These are phyloP conservation scores for Delia radicum DNA, from an alignment of 1,140 invertebrate genomes.

Conservation along the genomic window DNA sequence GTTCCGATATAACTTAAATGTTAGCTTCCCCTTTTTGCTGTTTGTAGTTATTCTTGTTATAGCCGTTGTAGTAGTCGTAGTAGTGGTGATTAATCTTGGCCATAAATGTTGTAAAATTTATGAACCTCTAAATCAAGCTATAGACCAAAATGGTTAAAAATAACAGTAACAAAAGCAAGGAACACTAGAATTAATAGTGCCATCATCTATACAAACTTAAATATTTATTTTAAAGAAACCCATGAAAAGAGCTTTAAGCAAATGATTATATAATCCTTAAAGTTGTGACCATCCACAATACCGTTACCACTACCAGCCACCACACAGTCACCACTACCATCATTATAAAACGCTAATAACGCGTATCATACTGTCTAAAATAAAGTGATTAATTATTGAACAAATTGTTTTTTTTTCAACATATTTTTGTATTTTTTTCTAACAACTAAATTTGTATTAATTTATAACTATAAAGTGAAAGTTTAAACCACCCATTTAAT, in stretches of 20 bases:
- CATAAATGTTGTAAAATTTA: conserved; percentile 54
- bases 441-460: too few relatives aligned
- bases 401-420: background rate
- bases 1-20: too few relatives aligned
- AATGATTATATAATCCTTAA: conserved; percentile 8
- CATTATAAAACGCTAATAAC: conserved; percentile 9
- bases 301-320: background rate
- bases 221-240: background rate
- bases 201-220: background rate
- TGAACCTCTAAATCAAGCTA: conserved; percentile 29
- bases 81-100: conserved; percentile 51
- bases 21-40: too few relatives aligned
- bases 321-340: background rate
- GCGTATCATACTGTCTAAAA: background rate
- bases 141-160: conserved; percentile 5
- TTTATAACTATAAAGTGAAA: too few relatives aligned
- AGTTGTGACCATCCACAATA: background rate
- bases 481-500: too few relatives aligned
- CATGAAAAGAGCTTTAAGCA: background rate
- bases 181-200: background rate
- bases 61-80: conserved; percentile 2
- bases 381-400: conserved; percentile 9
- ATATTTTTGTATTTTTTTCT: too few relatives aligned
- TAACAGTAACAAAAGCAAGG: background rate
- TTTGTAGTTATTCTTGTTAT: too few relatives aligned